Evolutionary conservation across 2,888 invertebrate species (phyloP).

Genomic region (Timandra comae): DNA sequence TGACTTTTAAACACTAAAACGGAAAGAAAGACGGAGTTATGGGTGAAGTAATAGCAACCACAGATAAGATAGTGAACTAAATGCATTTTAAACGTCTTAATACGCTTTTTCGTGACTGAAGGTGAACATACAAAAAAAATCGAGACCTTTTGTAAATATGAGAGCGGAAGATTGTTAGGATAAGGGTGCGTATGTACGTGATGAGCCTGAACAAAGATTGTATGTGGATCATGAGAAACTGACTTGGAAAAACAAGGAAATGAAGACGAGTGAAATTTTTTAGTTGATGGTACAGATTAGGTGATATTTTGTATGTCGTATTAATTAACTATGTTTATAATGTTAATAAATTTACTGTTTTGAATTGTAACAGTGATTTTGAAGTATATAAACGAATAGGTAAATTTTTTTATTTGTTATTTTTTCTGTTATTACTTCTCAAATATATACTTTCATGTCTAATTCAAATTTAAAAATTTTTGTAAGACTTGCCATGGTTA

Average conservation of each 20-base stretch:
- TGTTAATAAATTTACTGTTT: too few relatives aligned
- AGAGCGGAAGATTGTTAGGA: conserved; percentile 50
- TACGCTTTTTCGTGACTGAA: conserved; percentile 70
- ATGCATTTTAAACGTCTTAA: conserved; percentile 76
- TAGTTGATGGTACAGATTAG: too few relatives aligned
- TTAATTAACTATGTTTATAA: too few relatives aligned
- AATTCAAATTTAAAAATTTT: too few relatives aligned
- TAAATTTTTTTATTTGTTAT: too few relatives aligned
- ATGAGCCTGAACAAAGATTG: conserved; percentile 53
- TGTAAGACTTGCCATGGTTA: too few relatives aligned
- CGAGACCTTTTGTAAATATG: conserved; percentile 52
- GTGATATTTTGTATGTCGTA: too few relatives aligned
- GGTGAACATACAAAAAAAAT: conserved; percentile 62
- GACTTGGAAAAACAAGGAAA: conserved; percentile 40
- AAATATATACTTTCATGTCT: too few relatives aligned
- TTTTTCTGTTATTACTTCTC: too few relatives aligned
- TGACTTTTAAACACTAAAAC: conserved; percentile 92
- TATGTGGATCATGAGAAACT: conserved; percentile 57
- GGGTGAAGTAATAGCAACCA: conserved; percentile 65
- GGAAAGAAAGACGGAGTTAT: conserved; percentile 74
- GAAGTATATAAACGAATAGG: too few relatives aligned
- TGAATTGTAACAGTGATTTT: too few relatives aligned
- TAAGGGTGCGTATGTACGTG: conserved; percentile 55
- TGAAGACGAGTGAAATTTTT: conserved; percentile 24
- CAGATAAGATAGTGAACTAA: conserved; percentile 73